Evolutionary conservation across 2,888 invertebrate species (phyloP), one percentile per base, ranked within the genome.

Genomic region (Epistrophe eligans): DNA sequence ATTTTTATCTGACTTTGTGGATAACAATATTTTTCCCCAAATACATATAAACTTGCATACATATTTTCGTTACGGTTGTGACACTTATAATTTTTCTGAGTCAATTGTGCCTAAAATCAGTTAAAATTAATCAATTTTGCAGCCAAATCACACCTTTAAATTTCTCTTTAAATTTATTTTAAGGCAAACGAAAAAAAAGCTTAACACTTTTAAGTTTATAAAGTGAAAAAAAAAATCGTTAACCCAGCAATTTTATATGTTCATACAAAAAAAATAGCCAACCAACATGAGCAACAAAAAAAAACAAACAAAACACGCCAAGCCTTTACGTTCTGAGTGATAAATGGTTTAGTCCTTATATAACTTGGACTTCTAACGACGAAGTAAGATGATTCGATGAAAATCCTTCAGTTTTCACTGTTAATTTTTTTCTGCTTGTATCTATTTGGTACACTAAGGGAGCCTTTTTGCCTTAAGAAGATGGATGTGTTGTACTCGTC

Each of bases 361-460:
- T 24, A 24, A 40, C 60, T 24, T 40, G 60, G 40, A 62, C 60
- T 62, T 3, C 40, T 40, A 40, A 81, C 67, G 77, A 71, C 70
- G 73, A 62, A 74, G 73, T 66, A 71, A 81, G 81, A 85, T 85
- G 85, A 85, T 85, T 85, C 81, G 81, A 70, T 81, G 66, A 58
- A 81, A 81, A 71, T 81, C 85, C 81, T 64, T 74, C 85, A 85
- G 67, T 73, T 76, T 77, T 72, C 71, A 57, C 19, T 35, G 50
- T 66, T 66, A 50, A 35, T 11, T 43, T 28, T 40, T 57, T 17
- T 17, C 8, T 38, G 17, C 7, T 17, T 15, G 32, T 28, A 28
- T 40, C 1, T 17, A 35, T 35, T 38, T 11, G 40, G 4, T 60
- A 17, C 4, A 45, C 11, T 35, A 13, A 4, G 66, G 58, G 13